phyloP scores from a whole-genome alignment of 2,113 vertebrate species.

The Phalacrocorax carbo region DNA sequence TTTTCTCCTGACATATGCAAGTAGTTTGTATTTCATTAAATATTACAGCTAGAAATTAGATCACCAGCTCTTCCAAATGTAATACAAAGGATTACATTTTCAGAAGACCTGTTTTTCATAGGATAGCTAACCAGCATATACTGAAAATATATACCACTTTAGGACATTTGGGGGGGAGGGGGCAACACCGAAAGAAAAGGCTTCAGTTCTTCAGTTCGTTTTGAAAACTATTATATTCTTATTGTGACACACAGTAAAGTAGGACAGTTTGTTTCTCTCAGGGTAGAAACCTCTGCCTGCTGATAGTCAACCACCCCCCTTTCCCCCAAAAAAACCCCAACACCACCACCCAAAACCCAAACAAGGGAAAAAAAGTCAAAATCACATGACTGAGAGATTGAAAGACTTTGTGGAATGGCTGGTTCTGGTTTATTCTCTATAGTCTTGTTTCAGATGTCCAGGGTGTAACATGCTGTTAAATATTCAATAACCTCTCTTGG shows the following conservation, averaged over 20 bases:
- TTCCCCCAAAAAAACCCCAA: accelerated
- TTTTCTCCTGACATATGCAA: neutral
- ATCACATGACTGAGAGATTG: neutral
- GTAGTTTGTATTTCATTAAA: neutral
- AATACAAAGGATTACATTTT: neutral
- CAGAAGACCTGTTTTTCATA: neutral
- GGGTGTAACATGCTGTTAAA: neutral
- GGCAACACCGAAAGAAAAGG: neutral
- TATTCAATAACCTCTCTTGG: neutral
- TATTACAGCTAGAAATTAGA: neutral
- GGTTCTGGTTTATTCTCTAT: neutral
- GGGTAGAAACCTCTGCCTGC: neutral
- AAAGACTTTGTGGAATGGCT: neutral
- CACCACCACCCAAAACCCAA: accelerated
- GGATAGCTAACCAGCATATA: neutral
- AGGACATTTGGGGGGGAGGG: neutral
- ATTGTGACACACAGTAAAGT: neutral
- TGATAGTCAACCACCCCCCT: neutral
- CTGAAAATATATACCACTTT: neutral
- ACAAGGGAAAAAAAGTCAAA: neutral
- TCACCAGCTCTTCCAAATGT: neutral
- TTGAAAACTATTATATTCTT: neutral
- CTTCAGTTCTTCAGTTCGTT: neutral
- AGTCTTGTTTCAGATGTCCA: neutral
- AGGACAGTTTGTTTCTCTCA: neutral